phyloP scores from a whole-genome alignment of 2,888 invertebrate genomes.

The Gastrophysa polygoni region DNA sequence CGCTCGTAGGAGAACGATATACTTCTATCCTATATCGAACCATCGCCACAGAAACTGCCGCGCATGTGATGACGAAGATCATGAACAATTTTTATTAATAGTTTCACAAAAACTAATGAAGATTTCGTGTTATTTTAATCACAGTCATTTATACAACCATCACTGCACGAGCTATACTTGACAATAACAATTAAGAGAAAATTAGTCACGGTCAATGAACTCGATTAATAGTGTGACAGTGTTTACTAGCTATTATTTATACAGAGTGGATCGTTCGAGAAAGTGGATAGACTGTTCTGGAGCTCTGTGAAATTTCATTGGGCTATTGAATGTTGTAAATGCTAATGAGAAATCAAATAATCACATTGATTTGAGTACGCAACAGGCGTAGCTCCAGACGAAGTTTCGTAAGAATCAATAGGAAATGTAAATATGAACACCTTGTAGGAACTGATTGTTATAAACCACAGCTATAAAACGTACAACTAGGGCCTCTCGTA shows the following conservation, averaged over 20 bases:
- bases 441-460: conserved; percentile 13
- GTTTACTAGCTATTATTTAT: neutral
- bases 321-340: neutral
- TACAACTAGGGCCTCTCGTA: conserved; percentile 9
- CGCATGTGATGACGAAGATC: too few relatives aligned
- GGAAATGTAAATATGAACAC: neutral
- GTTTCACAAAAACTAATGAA: conserved; percentile 14
- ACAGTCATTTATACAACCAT: neutral
- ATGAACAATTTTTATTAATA: neutral
- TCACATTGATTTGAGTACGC: neutral
- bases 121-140: conserved; percentile 15
- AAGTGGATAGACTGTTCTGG: neutral
- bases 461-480: conserved; percentile 2
- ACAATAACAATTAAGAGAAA: conserved; percentile 22
- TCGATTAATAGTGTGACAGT: neutral
- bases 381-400: neutral
- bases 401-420: neutral
- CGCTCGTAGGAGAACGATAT: too few relatives aligned
- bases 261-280: neutral
- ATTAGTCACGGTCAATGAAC: conserved; percentile 21
- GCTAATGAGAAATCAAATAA: neutral
- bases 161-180: conserved; percentile 4
- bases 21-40: too few relatives aligned
- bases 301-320: neutral
- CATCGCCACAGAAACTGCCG: too few relatives aligned